Evolutionary conservation across 2,797 vertebrate species (phyloP).

Genomic region (Sphaeramia orbicularis): DNA sequence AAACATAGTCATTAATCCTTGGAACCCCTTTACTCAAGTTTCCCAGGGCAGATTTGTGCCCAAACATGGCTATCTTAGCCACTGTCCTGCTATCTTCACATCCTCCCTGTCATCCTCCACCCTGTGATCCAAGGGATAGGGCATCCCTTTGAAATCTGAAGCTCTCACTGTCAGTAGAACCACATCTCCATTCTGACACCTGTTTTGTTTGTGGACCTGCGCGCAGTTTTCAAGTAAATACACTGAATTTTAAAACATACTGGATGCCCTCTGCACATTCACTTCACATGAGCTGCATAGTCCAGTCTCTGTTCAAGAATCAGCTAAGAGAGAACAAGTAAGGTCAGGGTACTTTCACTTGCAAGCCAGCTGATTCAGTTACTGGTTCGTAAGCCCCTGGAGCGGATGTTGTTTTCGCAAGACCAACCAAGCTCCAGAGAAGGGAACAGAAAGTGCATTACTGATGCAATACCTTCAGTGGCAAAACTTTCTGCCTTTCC

Average conservation of each 20-base stretch:
- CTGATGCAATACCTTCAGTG: conserved; percentile 56
- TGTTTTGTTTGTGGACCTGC: conserved; percentile 37
- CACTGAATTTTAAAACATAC: not conserved
- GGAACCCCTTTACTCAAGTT: conserved; percentile 55
- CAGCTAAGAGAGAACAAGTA: conserved; percentile 36
- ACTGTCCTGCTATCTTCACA: conserved; percentile 59
- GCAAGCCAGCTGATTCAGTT: conserved; percentile 47
- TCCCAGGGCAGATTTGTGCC: conserved; percentile 74
- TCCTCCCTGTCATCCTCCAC: conserved; percentile 45
- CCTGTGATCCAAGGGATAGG: conserved; percentile 46
- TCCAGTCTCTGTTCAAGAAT: conserved; percentile 24
- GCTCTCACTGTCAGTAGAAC: conserved; percentile 9
- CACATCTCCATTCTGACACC: conserved; percentile 33
- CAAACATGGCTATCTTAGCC: conserved; percentile 77
- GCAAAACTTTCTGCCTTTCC: conserved; percentile 37
- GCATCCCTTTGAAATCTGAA: conserved; percentile 70
- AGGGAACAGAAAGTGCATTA: conserved; percentile 40
- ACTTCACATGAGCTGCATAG: not conserved
- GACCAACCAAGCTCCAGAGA: conserved; percentile 28
- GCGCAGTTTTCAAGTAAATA: conserved; percentile 21
- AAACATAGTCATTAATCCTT: conserved; percentile 72
- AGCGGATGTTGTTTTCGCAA: conserved; percentile 61
- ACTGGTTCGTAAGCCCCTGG: conserved; percentile 51
- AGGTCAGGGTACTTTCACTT: conserved; percentile 55
- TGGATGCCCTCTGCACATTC: not conserved